These are phyloP conservation scores for Chaetodon trifascialis DNA, from an alignment of 2,113 vertebrate genomes.

Conservation along the genomic window DNA sequence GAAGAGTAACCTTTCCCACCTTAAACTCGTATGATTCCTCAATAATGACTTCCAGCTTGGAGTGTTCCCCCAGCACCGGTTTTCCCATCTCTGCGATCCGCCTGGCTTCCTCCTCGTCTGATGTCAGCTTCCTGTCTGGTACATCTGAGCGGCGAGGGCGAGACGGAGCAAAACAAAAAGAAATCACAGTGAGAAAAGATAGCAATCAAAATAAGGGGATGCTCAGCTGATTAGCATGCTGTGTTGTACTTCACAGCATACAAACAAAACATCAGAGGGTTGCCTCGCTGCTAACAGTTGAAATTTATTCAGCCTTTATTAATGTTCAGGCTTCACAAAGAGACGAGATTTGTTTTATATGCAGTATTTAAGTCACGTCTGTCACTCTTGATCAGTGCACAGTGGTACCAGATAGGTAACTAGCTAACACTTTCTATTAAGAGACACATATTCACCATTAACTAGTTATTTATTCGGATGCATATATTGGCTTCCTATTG, in stretches of 20 bases:
- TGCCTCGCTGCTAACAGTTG: neutral
- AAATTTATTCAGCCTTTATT: conserved; percentile 15
- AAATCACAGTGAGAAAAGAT: conserved; percentile 15
- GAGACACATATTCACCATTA: too few species aligned
- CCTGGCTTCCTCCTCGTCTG: conserved; percentile 95
- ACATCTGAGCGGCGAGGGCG: conserved; percentile 84
- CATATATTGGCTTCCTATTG: too few species aligned
- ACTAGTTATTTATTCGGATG: too few species aligned
- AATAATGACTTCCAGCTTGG: conserved; percentile 97
- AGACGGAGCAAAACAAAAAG: conserved; percentile 17
- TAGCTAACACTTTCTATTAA: too few species aligned
- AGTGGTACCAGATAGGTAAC: neutral
- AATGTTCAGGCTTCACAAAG: neutral
- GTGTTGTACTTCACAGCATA: conserved; percentile 13
- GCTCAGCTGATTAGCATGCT: conserved; percentile 30
- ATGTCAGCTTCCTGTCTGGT: conserved; percentile 91
- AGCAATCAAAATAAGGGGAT: conserved; percentile 27
- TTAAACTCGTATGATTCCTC: conserved; percentile 99
- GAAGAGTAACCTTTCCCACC: conserved; percentile 80
- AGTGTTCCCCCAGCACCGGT: conserved; percentile 92
- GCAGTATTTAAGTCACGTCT: conserved; percentile 4
- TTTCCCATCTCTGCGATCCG: conserved; percentile 99
- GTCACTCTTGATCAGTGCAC: conserved; percentile 3
- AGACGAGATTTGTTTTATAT: conserved; percentile 8
- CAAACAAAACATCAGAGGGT: conserved; percentile 33